phyloP scores from a whole-genome alignment of 64 coral and sea anemone species.

The Cladopsammia gracilis region DNA sequence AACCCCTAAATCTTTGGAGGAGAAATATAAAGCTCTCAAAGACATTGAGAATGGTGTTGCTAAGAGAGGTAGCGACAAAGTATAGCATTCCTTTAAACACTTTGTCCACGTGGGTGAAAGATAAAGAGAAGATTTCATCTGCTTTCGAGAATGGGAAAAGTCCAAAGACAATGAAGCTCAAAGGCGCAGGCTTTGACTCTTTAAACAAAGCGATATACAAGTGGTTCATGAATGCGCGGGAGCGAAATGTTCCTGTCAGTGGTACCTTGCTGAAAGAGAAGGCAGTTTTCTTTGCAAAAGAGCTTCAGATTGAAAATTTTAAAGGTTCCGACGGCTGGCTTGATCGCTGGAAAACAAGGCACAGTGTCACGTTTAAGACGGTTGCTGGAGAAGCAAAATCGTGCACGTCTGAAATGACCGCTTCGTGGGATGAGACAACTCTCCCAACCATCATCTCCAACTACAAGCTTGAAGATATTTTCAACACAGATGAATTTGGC shows the following conservation, averaged over 20 bases:
- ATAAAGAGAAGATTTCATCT: constrained; percentile 71
- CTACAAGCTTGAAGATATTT: constrained; percentile 52
- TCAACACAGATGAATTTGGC: constrained; percentile 70
- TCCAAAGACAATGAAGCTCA: constrained; percentile 58
- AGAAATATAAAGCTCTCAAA: constrained; percentile 71
- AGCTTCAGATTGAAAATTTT: constrained; percentile 76
- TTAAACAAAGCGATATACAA: constrained; percentile 62
- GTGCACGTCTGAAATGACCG: constrained; percentile 68
- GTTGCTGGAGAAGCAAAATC: constrained; percentile 59
- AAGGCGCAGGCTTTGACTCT: constrained; percentile 55
- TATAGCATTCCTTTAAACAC: constrained; percentile 63
- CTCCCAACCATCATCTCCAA: constrained; percentile 51
- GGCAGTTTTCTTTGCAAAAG: constrained; percentile 47
- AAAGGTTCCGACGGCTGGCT: constrained; percentile 70
- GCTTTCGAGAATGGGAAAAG: constrained; percentile 65
- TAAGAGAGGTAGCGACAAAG: constrained; percentile 63
- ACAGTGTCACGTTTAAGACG: constrained; percentile 65
- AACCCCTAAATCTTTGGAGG: constrained; percentile 66
- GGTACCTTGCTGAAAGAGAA: constrained; percentile 68
- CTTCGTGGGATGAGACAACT: constrained; percentile 71
- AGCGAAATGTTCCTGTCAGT: constrained; percentile 65
- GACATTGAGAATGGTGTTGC: constrained; percentile 64
- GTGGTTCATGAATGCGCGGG: constrained; percentile 60
- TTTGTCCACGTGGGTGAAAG: constrained; percentile 73
- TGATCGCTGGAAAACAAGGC: constrained; percentile 63